Percentiles rank a stretch among this genome's conserved stretches.
Evolutionary conservation across 2,113 vertebrate genomes (phyloP).

Genomic region (Amblyopsis rosae): DNA sequence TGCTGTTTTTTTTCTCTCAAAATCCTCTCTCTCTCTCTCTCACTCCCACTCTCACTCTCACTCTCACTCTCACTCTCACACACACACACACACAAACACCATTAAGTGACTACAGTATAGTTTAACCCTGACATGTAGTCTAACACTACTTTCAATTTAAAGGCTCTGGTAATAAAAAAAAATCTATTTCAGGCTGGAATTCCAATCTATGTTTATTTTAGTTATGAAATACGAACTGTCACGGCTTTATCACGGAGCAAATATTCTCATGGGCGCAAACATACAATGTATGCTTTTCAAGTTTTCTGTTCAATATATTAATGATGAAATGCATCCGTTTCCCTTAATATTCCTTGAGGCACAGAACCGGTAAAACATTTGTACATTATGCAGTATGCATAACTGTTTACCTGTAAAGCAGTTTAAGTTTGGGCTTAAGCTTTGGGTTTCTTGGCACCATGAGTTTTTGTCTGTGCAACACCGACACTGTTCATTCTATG

Average conservation of each 20-base stretch:
- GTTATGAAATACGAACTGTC: conserved; percentile 30
- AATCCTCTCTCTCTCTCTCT: not conserved
- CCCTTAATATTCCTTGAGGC: conserved; percentile 47
- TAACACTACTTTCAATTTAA: conserved; percentile 9
- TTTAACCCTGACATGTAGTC: conserved; percentile 29
- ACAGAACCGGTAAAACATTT: conserved; percentile 40
- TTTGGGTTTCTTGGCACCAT: conserved; percentile 8
- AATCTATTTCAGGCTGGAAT: conserved; percentile 18
- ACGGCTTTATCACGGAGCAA: conserved; percentile 10
- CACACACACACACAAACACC: not conserved
- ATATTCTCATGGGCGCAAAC: not conserved
- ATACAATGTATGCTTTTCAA: conserved; percentile 22
- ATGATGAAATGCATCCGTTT: not conserved
- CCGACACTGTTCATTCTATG: conserved; percentile 1
- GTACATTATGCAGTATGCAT: not conserved
- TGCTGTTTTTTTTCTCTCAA: not conserved
- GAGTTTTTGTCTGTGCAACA: conserved; percentile 37
- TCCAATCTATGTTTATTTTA: conserved; percentile 23
- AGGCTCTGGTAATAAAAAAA: conserved; percentile 5
- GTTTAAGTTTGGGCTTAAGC: not conserved
- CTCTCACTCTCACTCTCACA: conserved; percentile 9
- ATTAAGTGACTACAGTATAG: not conserved
- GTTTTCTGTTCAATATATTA: conserved; percentile 3
- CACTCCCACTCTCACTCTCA: not conserved
- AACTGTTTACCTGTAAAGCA: conserved; percentile 6